Conservation (phyloP, 2,888 invertebrate genomes). For the Eremobia ochroleuca region DNA sequence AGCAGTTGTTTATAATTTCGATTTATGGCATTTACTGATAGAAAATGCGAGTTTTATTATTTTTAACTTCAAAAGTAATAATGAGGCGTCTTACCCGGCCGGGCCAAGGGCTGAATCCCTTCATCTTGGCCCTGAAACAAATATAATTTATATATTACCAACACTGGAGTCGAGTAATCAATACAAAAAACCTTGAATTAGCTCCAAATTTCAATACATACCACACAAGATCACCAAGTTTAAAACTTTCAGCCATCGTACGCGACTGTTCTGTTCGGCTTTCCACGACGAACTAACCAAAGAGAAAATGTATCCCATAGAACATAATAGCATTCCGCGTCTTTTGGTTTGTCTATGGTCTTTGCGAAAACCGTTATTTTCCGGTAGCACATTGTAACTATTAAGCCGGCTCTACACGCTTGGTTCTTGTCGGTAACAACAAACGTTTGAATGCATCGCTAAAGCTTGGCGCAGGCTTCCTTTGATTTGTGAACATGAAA, state of each 20-base stretch:
- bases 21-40: conserved; percentile 31
- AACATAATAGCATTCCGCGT: conserved; percentile 63
- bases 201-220: conserved; percentile 79
- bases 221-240: conserved; percentile 91
- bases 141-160: conserved; percentile 67
- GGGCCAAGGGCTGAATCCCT: conserved; percentile 99
- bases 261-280: conserved; percentile 76
- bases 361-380: conserved; percentile 52
- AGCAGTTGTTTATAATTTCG: conserved; percentile 53
- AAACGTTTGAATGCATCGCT: too few species aligned
- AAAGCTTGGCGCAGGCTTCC: neutral
- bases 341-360: conserved; percentile 76
- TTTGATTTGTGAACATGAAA: neutral
- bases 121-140: conserved; percentile 98
- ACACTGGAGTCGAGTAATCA: conserved; percentile 76
- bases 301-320: conserved; percentile 75
- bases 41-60: conserved; percentile 34
- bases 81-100: conserved; percentile 96
- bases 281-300: conserved; percentile 87
- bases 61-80: conserved; percentile 68
- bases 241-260: conserved; percentile 86
- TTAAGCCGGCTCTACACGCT: neutral
- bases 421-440: neutral
- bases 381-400: neutral
- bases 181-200: conserved; percentile 72